Conservation (phyloP, 2,888 invertebrate genomes). For the Drosophila affinis region DNA sequence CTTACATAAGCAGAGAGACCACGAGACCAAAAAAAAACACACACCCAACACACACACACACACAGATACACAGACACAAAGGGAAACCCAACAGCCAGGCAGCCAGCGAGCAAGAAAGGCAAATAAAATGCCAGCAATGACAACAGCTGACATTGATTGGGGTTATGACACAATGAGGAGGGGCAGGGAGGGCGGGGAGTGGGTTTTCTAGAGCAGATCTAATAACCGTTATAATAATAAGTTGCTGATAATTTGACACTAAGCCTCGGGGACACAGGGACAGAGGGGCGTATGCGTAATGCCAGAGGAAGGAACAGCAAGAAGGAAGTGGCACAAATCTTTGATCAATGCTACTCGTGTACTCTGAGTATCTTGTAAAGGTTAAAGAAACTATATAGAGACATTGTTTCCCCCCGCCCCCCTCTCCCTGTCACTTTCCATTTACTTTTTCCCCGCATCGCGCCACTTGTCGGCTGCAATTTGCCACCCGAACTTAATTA, state of each 20-base stretch:
- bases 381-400: not conserved
- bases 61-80: too few species aligned
- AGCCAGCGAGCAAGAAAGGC: slow-evolving; percentile 12
- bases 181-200: not conserved
- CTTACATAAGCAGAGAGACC: slow-evolving; percentile 42
- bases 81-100: too few species aligned
- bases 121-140: slow-evolving; percentile 40
- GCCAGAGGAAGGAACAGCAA: slow-evolving; percentile 21
- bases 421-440: slow-evolving; percentile 5
- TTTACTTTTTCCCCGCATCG: slow-evolving; percentile 28
- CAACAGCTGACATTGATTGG: slow-evolving; percentile 60
- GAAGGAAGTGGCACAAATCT: slow-evolving; percentile 12
- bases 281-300: slow-evolving; percentile 35
- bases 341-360: not conserved
- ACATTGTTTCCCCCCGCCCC: not conserved
- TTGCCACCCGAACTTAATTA: slow-evolving; percentile 51
- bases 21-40: slow-evolving; percentile 1
- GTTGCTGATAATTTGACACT: slow-evolving; percentile 54
- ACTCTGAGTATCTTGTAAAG: not conserved
- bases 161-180: slow-evolving; percentile 8
- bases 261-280: slow-evolving; percentile 8
- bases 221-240: slow-evolving; percentile 50
- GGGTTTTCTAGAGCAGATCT: slow-evolving; percentile 6
- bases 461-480: slow-evolving; percentile 27
- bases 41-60: not conserved